Conservation (phyloP, 2,113 vertebrate species). For the Eulemur rufifrons region DNA sequence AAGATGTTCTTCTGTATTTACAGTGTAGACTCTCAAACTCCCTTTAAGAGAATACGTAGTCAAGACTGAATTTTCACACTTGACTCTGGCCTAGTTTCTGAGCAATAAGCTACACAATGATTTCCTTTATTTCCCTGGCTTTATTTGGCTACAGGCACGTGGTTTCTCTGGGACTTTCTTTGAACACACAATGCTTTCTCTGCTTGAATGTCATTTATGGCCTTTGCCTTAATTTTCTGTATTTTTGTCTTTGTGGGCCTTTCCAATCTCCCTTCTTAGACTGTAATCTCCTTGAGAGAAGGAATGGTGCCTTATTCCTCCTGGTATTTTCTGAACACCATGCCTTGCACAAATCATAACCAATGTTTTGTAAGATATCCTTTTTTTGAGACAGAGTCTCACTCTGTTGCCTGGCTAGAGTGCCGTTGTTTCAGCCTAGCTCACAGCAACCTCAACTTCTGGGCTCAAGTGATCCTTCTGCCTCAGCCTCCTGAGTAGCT, state of each 20-base stretch:
- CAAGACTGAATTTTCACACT: neutral
- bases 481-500: too few relatives aligned
- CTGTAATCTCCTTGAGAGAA: neutral
- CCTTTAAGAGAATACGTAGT: neutral
- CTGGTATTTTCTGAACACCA: neutral
- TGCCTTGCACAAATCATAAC: neutral
- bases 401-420: too few relatives aligned
- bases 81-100: slow-evolving; percentile 8
- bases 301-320: neutral
- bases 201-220: neutral
- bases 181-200: neutral
- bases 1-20: slow-evolving; percentile 29
- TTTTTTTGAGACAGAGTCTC: neutral
- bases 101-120: neutral
- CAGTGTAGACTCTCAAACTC: neutral
- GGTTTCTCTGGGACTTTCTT: neutral
- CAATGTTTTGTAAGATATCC: neutral
- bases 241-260: neutral
- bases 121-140: neutral
- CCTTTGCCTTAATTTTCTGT: neutral
- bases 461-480: too few relatives aligned
- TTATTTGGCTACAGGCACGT: neutral
- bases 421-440: too few relatives aligned
- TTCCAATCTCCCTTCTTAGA: neutral
- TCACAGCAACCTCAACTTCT: too few relatives aligned